phyloP scores from a whole-genome alignment of 2,113 vertebrate species.

The Microtus montanus region DNA sequence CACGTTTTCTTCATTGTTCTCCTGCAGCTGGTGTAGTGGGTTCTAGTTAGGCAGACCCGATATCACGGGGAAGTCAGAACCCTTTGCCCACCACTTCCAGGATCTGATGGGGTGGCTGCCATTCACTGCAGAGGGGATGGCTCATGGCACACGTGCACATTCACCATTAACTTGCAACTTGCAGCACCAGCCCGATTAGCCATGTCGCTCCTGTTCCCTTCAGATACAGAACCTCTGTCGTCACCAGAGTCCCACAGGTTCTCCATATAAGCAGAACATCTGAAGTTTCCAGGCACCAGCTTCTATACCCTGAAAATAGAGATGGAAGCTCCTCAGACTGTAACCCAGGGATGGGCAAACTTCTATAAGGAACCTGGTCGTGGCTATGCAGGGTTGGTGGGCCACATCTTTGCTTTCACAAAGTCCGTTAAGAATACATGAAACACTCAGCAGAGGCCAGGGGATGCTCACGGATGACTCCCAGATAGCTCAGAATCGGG shows the following conservation, averaged over 20 bases:
- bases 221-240: not conserved
- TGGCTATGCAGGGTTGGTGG: not conserved
- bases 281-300: not conserved
- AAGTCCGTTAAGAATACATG: not conserved
- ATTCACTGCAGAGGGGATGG: not conserved
- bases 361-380: not conserved
- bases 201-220: constrained; percentile 5
- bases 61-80: not conserved
- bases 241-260: not conserved
- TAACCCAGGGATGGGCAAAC: not conserved
- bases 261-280: not conserved
- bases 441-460: not conserved
- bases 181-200: not conserved
- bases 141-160: not conserved
- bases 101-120: not conserved
- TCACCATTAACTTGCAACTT: not conserved
- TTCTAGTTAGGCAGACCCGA: not conserved
- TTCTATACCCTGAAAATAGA: not conserved
- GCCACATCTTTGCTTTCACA: not conserved
- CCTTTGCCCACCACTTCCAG: not conserved
- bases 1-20: not conserved
- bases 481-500: not conserved
- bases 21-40: constrained; percentile 16
- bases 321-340: not conserved
- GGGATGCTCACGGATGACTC: not conserved